A percentile compares a stretch with the other conserved stretches of the same genome.
phyloP scores from a whole-genome alignment of 2,797 vertebrate species.

The Channallabes apus region DNA sequence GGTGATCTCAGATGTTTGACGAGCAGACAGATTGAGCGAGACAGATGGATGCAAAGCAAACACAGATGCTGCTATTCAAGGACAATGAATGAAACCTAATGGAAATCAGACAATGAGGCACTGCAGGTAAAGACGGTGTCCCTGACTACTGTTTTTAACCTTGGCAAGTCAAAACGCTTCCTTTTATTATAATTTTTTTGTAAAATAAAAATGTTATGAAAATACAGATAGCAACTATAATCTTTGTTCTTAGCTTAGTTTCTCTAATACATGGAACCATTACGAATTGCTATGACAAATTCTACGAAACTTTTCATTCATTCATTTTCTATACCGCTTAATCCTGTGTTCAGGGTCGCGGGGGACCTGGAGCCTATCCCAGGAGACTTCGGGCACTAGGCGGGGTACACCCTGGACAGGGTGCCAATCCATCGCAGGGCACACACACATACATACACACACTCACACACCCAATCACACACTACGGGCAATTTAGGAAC shows the following conservation, averaged over 20 bases:
- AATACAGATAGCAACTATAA: not conserved
- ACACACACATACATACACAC: no score
- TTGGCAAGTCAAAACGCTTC: not conserved
- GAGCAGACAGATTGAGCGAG: not conserved
- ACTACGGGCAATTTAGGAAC: no score
- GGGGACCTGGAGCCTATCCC: no score
- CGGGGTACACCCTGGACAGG: no score
- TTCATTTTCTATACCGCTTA: no score
- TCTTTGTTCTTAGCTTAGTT: not conserved
- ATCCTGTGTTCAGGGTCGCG: no score
- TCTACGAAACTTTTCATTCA: not conserved
- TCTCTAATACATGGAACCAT: not conserved
- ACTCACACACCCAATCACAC: no score
- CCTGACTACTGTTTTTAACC: not conserved
- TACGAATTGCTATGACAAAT: not conserved
- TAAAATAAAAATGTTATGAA: not conserved
- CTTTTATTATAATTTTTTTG: not conserved
- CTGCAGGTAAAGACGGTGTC: not conserved
- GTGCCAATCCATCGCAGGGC: no score
- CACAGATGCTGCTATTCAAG: not conserved
- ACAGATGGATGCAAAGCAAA: not conserved
- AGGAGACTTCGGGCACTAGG: no score
- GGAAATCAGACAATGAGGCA: not conserved
- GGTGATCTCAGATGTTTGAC: constrained; percentile 12
- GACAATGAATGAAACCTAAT: not conserved